Conservation (phyloP, 2,797 vertebrate genomes). For the Setipinna tenuifilis region DNA sequence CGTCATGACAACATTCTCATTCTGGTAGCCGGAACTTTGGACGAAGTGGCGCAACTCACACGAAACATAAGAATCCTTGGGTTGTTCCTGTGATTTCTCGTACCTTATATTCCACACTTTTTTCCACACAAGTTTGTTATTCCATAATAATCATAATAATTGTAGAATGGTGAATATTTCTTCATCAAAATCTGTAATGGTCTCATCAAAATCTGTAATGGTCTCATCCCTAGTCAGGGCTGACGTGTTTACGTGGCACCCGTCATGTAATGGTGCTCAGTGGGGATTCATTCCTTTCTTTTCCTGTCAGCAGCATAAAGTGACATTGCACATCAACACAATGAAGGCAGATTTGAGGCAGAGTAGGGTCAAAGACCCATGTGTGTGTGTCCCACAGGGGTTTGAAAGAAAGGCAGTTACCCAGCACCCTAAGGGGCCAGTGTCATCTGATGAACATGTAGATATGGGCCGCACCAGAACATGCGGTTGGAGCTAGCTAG, state of each 20-base stretch:
- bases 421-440: neutral
- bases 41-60: too few relatives aligned
- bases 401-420: neutral
- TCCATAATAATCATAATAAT: too few relatives aligned
- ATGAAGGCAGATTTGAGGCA: neutral
- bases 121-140: too few relatives aligned
- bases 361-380: neutral
- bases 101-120: too few relatives aligned
- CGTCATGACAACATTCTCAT: too few relatives aligned
- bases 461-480: neutral
- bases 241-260: neutral
- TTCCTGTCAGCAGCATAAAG: neutral
- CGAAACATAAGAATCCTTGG: too few relatives aligned
- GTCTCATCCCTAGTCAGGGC: too few relatives aligned
- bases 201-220: too few relatives aligned
- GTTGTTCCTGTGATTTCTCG: too few relatives aligned
- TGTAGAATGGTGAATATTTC: too few relatives aligned
- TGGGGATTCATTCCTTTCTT: neutral
- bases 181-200: too few relatives aligned
- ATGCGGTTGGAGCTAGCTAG: neutral
- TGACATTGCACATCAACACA: neutral
- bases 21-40: too few relatives aligned
- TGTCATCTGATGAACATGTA: slow-evolving; percentile 7
- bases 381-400: neutral
- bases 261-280: neutral